Conservation (phyloP, 2,888 invertebrate species). For the Fabriciana adippe region DNA sequence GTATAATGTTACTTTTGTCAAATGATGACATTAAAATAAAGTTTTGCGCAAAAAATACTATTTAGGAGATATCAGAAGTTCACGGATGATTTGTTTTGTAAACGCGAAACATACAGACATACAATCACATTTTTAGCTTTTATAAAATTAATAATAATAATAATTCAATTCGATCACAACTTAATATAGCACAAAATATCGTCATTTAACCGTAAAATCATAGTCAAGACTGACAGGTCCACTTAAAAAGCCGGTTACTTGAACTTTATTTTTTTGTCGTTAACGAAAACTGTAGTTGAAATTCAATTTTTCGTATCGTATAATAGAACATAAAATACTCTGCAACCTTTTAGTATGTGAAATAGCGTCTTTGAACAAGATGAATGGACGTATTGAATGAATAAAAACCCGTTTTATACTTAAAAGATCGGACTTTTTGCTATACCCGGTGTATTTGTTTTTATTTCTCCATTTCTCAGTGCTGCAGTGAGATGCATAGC, state of each 20-base stretch:
- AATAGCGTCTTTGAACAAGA: conserved; percentile 6
- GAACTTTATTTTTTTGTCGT: conserved; percentile 39
- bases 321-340: conserved; percentile 10
- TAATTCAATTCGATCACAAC: not conserved
- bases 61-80: too few species aligned
- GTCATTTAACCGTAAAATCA: conserved; percentile 28
- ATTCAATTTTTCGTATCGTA: not conserved
- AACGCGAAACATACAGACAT: too few species aligned
- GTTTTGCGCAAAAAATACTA: too few species aligned
- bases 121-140: too few species aligned
- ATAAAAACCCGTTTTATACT: conserved; percentile 41
- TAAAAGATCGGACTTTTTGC: conserved; percentile 19
- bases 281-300: not conserved
- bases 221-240: conserved; percentile 28
- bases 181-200: conserved; percentile 10
- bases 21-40: too few species aligned
- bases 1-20: too few species aligned
- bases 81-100: too few species aligned
- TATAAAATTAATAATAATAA: not conserved
- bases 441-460: conserved; percentile 19
- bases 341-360: not conserved
- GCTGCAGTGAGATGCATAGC: conserved; percentile 18
- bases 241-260: conserved; percentile 37
- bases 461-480: conserved; percentile 20
- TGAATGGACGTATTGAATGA: conserved; percentile 40